Evolutionary conservation across 2,113 vertebrate genomes (phyloP).

Genomic region (Lates calcarifer): DNA sequence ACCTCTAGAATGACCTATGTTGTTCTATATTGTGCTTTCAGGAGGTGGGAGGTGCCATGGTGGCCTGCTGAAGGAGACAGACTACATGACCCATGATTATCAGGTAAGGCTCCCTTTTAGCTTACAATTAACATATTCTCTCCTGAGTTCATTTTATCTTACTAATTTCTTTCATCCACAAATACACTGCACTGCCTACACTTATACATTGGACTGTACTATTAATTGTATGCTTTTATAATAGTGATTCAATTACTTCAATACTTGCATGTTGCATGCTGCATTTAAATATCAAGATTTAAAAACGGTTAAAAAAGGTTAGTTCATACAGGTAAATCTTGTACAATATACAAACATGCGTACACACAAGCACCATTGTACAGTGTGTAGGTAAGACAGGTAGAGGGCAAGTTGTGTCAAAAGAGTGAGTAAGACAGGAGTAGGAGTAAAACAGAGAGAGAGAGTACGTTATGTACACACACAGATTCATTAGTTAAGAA

Average conservation of each 20-base stretch:
- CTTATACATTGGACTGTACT: background rate
- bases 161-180: too few relatives aligned
- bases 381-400: background rate
- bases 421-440: constrained; percentile 47
- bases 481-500: constrained; percentile 26
- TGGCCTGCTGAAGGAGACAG: constrained; percentile 54
- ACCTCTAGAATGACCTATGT: constrained; percentile 46
- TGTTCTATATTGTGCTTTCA: constrained; percentile 58
- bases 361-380: background rate
- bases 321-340: background rate
- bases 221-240: background rate
- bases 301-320: background rate
- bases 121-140: background rate
- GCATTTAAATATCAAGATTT: background rate
- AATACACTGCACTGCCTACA: background rate
- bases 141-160: background rate
- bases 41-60: constrained; percentile 70
- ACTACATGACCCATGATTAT: constrained; percentile 41
- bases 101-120: constrained; percentile 55
- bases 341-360: background rate
- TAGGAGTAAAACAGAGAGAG: constrained; percentile 20
- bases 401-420: constrained; percentile 7
- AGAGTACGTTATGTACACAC: constrained; percentile 1
- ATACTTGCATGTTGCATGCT: too few relatives aligned
- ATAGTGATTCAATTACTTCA: background rate